phyloP scores from a whole-genome alignment of 1,140 invertebrate species.

The Procambarus clarkii region DNA sequence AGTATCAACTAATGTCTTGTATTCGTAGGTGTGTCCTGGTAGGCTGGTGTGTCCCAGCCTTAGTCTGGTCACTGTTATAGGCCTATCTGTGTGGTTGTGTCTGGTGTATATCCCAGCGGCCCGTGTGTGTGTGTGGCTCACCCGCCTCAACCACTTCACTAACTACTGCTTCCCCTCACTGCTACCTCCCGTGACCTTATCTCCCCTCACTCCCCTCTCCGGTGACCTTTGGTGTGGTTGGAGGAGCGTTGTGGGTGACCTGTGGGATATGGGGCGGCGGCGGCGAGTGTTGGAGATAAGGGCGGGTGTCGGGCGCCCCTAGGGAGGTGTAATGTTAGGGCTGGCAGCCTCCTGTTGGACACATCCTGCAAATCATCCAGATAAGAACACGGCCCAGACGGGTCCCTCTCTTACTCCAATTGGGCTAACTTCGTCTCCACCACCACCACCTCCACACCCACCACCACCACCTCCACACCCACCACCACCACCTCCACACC shows the following conservation, averaged over 20 bases:
- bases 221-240: neutral
- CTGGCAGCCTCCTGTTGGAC: neutral
- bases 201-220: neutral
- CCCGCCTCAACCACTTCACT: neutral
- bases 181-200: neutral
- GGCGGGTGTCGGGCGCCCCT: neutral
- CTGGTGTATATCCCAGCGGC: too few relatives aligned
- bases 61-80: too few relatives aligned
- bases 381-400: neutral
- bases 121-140: too few relatives aligned
- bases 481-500: too few relatives aligned
- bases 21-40: too few relatives aligned
- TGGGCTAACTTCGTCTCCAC: neutral
- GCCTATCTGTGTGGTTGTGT: too few relatives aligned
- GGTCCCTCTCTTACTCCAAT: too few relatives aligned
- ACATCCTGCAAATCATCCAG: constrained; percentile 26
- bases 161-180: neutral
- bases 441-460: neutral
- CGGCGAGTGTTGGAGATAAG: constrained; percentile 12
- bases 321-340: constrained; percentile 31
- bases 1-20: too few relatives aligned
- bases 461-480: too few relatives aligned
- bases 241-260: too few relatives aligned
- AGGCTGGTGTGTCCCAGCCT: too few relatives aligned
- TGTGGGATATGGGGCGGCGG: neutral